Evolutionary conservation across 1,140 invertebrate genomes (phyloP).

Genomic region (Pantala flavescens): DNA sequence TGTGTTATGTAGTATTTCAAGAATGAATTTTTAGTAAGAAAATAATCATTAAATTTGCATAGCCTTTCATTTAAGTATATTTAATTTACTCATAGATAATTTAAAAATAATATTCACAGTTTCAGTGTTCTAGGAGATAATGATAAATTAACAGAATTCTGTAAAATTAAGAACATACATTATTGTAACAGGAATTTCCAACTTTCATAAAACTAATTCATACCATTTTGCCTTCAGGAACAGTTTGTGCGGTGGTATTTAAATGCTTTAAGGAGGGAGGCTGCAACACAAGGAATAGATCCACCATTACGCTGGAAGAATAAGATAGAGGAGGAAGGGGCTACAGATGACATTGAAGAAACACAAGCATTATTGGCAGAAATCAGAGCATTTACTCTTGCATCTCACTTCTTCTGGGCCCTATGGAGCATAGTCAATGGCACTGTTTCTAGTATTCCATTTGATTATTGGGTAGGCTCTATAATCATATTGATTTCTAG

Average conservation of each 20-base stretch:
- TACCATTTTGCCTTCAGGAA: not conserved
- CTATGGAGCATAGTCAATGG: slow-evolving; percentile 86
- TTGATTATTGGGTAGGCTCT: slow-evolving; percentile 81
- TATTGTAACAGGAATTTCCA: too few relatives aligned
- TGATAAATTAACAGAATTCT: too few relatives aligned
- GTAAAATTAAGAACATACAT: too few relatives aligned
- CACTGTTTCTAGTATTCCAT: slow-evolving; percentile 76
- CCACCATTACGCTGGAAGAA: not conserved
- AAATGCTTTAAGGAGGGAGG: not conserved
- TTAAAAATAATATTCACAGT: too few relatives aligned
- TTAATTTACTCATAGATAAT: too few relatives aligned
- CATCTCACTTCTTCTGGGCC: slow-evolving; percentile 87
- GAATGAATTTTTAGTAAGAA: too few relatives aligned
- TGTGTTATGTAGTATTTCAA: too few relatives aligned
- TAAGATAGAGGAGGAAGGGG: not conserved
- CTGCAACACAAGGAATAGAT: not conserved
- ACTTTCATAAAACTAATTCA: too few relatives aligned
- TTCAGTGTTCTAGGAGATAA: too few relatives aligned
- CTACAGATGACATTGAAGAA: slow-evolving; percentile 37
- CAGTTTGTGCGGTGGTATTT: not conserved
- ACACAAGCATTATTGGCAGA: slow-evolving; percentile 55
- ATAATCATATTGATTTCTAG: too few relatives aligned
- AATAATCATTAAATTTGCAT: too few relatives aligned
- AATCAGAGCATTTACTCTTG: slow-evolving; percentile 69
- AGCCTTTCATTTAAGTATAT: too few relatives aligned